Evolutionary conservation across 2,888 invertebrate species (phyloP).

Genomic region (Thera obeliscata): DNA sequence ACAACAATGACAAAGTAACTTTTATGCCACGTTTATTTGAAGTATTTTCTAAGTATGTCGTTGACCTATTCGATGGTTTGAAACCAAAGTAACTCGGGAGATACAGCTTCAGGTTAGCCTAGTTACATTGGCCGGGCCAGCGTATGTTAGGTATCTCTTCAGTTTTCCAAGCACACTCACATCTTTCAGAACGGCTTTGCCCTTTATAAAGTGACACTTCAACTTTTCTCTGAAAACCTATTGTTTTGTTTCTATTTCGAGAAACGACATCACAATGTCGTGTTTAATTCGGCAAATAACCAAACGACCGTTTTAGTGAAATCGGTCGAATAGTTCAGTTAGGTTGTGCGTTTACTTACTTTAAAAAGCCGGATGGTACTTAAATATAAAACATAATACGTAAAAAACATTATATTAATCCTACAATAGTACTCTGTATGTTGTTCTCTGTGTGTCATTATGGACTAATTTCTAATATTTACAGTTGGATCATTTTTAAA

Average conservation of each 20-base stretch:
- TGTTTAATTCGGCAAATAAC: constrained; percentile 38
- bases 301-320: constrained; percentile 37
- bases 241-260: constrained; percentile 23
- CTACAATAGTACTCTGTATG: no score
- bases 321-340: constrained; percentile 26
- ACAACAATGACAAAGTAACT: no score
- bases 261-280: constrained; percentile 18
- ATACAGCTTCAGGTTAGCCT: no score
- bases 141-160: constrained; percentile 4
- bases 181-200: constrained; percentile 11
- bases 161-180: constrained; percentile 17
- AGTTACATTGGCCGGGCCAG: no score
- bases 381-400: background rate
- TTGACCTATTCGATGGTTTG: no score
- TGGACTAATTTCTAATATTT: no score
- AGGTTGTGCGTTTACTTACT: constrained; percentile 5
- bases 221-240: constrained; percentile 22
- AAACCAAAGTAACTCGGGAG: no score
- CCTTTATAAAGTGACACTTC: constrained; percentile 15
- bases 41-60: no score
- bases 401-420: no score
- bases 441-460: no score
- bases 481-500: no score
- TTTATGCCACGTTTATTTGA: no score
- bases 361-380: constrained; percentile 16